A percentile compares a stretch with the other conserved stretches of the same genome.
phyloP scores from a whole-genome alignment of 2,888 invertebrate genomes.

The Eilema depressum region DNA sequence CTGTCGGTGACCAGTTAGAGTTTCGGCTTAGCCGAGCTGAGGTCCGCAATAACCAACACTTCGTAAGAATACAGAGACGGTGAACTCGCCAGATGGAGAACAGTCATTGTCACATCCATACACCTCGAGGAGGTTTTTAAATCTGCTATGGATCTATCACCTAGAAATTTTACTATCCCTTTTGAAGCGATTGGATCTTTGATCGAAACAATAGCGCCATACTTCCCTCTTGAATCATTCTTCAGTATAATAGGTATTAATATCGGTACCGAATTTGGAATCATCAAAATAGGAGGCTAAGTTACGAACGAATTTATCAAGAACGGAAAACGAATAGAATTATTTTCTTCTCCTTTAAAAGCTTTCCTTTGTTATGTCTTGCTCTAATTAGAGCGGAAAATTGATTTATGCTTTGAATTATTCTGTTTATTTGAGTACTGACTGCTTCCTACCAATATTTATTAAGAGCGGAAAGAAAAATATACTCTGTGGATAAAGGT shows the following conservation, averaged over 20 bases:
- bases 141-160: too few species aligned
- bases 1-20: too few species aligned
- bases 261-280: constrained; percentile 12
- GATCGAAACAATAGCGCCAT: not conserved
- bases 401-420: constrained; percentile 56
- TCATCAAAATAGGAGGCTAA: constrained; percentile 20
- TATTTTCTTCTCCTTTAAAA: constrained; percentile 55
- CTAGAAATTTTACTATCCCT: not conserved
- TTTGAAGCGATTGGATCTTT: not conserved
- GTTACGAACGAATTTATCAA: constrained; percentile 26
- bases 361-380: constrained; percentile 57
- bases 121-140: too few species aligned
- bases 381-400: constrained; percentile 54
- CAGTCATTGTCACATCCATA: too few species aligned
- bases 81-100: too few species aligned
- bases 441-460: constrained; percentile 1
- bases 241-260: constrained; percentile 15
- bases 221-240: not conserved
- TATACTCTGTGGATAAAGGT: not conserved
- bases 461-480: constrained; percentile 3
- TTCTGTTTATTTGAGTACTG: constrained; percentile 47
- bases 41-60: too few species aligned
- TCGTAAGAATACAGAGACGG: too few species aligned
- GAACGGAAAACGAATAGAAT: constrained; percentile 36
- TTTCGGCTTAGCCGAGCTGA: too few species aligned